Conservation (phyloP, 2,797 vertebrate genomes). For the Sebastes itinus region DNA sequence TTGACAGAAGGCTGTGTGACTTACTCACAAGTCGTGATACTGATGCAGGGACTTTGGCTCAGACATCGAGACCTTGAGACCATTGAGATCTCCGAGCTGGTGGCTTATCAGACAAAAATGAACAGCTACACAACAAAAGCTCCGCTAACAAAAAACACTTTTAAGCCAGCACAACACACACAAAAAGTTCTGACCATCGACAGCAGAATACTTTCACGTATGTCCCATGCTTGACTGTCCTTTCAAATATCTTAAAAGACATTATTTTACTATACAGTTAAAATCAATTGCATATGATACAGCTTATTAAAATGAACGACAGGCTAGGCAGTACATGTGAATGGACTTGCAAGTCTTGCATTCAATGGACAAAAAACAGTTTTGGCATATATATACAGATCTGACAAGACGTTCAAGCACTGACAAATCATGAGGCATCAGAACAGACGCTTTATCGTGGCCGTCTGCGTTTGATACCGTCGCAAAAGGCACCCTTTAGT, state of each 20-base stretch:
- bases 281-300: background rate
- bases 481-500: too few relatives aligned
- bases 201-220: background rate
- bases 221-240: background rate
- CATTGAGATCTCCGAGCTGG: background rate
- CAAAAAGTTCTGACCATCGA: background rate
- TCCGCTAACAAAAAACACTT: background rate
- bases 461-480: too few relatives aligned
- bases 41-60: slow-evolving; percentile 1
- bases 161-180: background rate
- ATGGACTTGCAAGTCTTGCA: background rate
- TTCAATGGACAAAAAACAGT: background rate
- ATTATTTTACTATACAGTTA: background rate
- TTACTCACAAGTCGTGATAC: background rate
- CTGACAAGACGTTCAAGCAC: background rate
- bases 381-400: background rate
- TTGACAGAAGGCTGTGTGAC: slow-evolving; percentile 12
- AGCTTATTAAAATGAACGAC: background rate
- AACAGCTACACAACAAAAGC: background rate
- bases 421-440: background rate
- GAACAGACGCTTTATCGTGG: too few relatives aligned
- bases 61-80: background rate
- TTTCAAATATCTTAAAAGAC: background rate
- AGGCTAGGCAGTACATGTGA: background rate
- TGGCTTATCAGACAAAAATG: slow-evolving; percentile 1